Conservation (phyloP, 2,797 vertebrate species). For the Halcyon leucocephala region DNA sequence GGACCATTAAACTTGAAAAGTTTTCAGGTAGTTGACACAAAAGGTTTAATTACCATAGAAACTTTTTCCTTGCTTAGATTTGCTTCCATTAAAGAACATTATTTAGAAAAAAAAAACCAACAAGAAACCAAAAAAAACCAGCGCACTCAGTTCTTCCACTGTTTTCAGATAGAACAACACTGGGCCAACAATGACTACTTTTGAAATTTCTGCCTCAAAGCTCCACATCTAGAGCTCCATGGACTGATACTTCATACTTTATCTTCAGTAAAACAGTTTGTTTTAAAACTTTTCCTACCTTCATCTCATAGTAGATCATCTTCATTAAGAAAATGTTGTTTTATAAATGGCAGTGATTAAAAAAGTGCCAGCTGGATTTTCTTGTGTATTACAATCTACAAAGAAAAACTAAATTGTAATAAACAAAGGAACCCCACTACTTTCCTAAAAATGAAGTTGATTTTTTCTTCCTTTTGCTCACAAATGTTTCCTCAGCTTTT, state of each 20-base stretch:
- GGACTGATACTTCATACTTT: background rate
- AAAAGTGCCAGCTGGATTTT: background rate
- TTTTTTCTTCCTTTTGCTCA: constrained; percentile 1
- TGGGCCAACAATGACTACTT: background rate
- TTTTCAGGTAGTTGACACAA: background rate
- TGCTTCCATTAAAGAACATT: background rate
- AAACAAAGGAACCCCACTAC: background rate
- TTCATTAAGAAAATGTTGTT: background rate
- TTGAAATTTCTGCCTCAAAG: background rate
- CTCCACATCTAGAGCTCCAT: background rate
- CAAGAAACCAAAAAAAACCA: background rate
- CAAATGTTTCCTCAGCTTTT: background rate
- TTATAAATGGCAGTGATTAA: background rate
- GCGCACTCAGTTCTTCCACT: background rate
- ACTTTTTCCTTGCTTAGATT: background rate
- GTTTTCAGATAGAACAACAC: background rate
- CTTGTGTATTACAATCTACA: background rate
- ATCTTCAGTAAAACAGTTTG: background rate
- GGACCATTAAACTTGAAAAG: background rate
- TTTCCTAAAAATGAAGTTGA: background rate
- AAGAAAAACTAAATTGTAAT: background rate
- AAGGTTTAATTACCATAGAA: constrained; percentile 6
- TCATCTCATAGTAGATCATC: background rate
- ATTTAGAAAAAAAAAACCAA: background rate
- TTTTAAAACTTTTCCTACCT: background rate